These are phyloP conservation scores for Myotis yumanensis DNA, from an alignment of 2,113 vertebrate species.

Conservation along the genomic window DNA sequence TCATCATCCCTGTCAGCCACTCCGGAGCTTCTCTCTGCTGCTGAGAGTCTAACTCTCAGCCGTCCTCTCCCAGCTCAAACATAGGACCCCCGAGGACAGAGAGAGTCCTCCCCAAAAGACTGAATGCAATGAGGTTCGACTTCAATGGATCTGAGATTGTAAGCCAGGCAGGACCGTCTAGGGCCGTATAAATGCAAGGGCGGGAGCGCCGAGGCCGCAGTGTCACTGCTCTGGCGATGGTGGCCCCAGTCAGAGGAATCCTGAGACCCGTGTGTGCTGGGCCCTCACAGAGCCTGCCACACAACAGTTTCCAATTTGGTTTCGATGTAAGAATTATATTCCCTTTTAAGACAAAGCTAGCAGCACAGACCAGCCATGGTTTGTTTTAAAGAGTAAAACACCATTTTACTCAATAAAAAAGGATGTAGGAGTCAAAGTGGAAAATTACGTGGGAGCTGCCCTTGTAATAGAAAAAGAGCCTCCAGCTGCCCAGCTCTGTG, in stretches of 20 bases:
- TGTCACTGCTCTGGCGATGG: slow-evolving; percentile 65
- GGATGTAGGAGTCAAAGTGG: slow-evolving; percentile 69
- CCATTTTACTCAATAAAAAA: slow-evolving; percentile 74
- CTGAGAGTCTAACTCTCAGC: neutral
- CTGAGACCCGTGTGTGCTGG: neutral
- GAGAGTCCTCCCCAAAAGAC: slow-evolving; percentile 45
- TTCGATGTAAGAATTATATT: slow-evolving; percentile 74
- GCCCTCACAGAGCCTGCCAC: slow-evolving; percentile 38
- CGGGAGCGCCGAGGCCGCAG: slow-evolving; percentile 56
- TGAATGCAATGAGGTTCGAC: slow-evolving; percentile 66
- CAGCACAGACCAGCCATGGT: neutral
- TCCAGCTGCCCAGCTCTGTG: slow-evolving; percentile 43
- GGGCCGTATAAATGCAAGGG: slow-evolving; percentile 67
- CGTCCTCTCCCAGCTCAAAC: slow-evolving; percentile 32
- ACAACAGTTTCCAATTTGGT: slow-evolving; percentile 19
- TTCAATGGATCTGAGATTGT: slow-evolving; percentile 67
- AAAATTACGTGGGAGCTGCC: slow-evolving; percentile 76
- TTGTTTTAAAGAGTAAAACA: slow-evolving; percentile 77
- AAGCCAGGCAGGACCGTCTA: slow-evolving; percentile 62
- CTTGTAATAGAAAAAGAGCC: slow-evolving; percentile 57
- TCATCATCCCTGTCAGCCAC: neutral
- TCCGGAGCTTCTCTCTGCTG: slow-evolving; percentile 10
- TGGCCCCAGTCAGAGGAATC: slow-evolving; percentile 63
- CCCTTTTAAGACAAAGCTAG: slow-evolving; percentile 76
- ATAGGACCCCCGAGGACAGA: slow-evolving; percentile 61